phyloP scores from a whole-genome alignment of 2,888 invertebrate genomes.

The Drosophila paracracens region DNA sequence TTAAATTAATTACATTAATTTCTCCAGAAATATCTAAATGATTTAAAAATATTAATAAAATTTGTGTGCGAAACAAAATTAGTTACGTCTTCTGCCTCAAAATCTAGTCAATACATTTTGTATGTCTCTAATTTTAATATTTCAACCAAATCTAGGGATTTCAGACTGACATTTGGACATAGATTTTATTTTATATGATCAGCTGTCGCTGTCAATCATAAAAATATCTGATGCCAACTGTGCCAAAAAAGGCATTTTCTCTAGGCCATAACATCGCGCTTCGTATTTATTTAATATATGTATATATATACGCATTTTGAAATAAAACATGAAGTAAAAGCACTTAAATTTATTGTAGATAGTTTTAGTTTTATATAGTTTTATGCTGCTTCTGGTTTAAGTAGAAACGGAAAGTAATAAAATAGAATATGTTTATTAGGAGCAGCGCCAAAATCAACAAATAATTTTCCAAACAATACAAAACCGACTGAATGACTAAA shows the following conservation, averaged over 20 bases:
- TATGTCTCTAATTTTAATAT: constrained; percentile 3
- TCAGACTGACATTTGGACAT: constrained; percentile 34
- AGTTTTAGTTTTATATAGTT: constrained; percentile 56
- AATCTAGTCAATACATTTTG: background rate
- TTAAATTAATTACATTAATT: background rate
- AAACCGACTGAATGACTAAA: constrained; percentile 56
- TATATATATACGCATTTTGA: constrained; percentile 23
- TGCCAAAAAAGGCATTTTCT: constrained; percentile 25
- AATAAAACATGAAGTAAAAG: constrained; percentile 34
- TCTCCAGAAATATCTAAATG: background rate
- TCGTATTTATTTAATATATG: background rate
- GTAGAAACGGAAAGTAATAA: constrained; percentile 75
- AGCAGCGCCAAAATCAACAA: constrained; percentile 51
- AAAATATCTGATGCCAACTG: constrained; percentile 26
- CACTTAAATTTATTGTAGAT: constrained; percentile 48
- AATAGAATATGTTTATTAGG: constrained; percentile 66
- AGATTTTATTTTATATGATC: constrained; percentile 45
- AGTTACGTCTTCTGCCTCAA: background rate
- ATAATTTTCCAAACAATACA: constrained; percentile 53
- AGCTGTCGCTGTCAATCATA: constrained; percentile 63
- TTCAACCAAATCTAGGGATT: constrained; percentile 42
- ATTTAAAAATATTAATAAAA: background rate
- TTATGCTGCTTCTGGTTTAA: constrained; percentile 51
- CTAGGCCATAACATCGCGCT: background rate
- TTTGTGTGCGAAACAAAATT: constrained; percentile 1